Percentiles rank a stretch among this genome's conserved stretches.
phyloP scores from a whole-genome alignment of 1,140 invertebrate genomes.

The Acyrthosiphon pisum region DNA sequence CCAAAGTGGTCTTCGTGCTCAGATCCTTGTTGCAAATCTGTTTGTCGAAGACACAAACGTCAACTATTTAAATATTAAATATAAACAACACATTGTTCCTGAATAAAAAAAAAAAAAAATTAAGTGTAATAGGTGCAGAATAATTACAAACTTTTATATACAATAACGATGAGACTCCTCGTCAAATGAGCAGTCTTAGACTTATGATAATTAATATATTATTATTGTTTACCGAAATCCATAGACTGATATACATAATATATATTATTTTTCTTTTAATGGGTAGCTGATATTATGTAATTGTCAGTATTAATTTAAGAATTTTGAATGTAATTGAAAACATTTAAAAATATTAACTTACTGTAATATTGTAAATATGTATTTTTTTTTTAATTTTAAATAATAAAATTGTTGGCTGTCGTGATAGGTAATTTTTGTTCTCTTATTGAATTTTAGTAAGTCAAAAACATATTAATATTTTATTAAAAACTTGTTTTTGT shows the following conservation, averaged over 20 bases:
- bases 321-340: conserved; percentile 24
- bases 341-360: conserved; percentile 49
- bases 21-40: conserved; percentile 67
- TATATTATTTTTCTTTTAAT: conserved; percentile 53
- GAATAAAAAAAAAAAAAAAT: conserved; percentile 26
- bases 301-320: conserved; percentile 55
- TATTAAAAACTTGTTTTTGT: conserved; percentile 51
- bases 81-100: conserved; percentile 46
- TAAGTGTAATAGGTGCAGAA: conserved; percentile 37
- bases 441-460: conserved; percentile 49
- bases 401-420: conserved; percentile 55
- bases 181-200: conserved; percentile 45
- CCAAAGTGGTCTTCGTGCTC: conserved; percentile 72
- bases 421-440: conserved; percentile 52
- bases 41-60: conserved; percentile 32
- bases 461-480: conserved; percentile 51
- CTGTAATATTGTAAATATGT: conserved; percentile 53
- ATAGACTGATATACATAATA: conserved; percentile 56
- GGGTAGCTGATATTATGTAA: conserved; percentile 56
- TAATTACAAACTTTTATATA: conserved; percentile 43
- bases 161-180: conserved; percentile 23
- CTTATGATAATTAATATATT: conserved; percentile 50
- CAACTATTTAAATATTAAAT: conserved; percentile 38
- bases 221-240: conserved; percentile 53
- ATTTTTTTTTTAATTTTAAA: conserved; percentile 35